These are phyloP conservation scores for Molorchus minor DNA, from an alignment of 2,888 invertebrate species.

Conservation along the genomic window DNA sequence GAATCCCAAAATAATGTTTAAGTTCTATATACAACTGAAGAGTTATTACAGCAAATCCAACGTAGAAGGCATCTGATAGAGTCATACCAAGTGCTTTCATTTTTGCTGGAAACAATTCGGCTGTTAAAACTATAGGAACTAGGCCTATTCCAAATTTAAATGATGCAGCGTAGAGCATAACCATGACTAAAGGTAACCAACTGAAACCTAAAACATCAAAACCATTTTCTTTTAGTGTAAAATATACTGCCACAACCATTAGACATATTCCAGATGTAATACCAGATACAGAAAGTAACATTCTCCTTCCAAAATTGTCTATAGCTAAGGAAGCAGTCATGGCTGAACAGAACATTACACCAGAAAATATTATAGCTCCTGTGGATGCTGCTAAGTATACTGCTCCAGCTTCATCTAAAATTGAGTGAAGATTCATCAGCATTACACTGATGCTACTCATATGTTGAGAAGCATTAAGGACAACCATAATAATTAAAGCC, in stretches of 20 bases:
- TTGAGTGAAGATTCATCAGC: conserved; percentile 60
- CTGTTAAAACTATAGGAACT: conserved; percentile 60
- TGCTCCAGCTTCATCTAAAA: conserved; percentile 57
- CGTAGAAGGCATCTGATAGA: conserved; percentile 58
- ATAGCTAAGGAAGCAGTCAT: conserved; percentile 55
- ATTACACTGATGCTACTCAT: conserved; percentile 61
- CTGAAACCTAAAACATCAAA: conserved; percentile 50
- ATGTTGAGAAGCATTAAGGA: conserved; percentile 59
- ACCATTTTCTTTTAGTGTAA: conserved; percentile 53
- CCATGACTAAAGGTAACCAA: conserved; percentile 50
- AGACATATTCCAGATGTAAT: conserved; percentile 56
- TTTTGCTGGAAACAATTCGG: conserved; percentile 60
- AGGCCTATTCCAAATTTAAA: conserved; percentile 60
- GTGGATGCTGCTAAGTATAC: conserved; percentile 52
- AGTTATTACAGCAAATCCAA: conserved; percentile 56
- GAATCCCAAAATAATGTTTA: conserved; percentile 50
- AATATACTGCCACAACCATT: conserved; percentile 57
- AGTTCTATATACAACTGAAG: conserved; percentile 55
- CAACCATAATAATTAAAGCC: conserved; percentile 59
- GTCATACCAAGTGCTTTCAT: conserved; percentile 62
- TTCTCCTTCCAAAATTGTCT: conserved; percentile 59
- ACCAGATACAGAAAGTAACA: conserved; percentile 55
- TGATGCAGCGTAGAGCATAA: conserved; percentile 57
- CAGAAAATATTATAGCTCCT: conserved; percentile 59
- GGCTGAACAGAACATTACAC: conserved; percentile 57